Evolutionary conservation across 2,888 invertebrate genomes (phyloP).

Genomic region (Latrodectus hesperus): DNA sequence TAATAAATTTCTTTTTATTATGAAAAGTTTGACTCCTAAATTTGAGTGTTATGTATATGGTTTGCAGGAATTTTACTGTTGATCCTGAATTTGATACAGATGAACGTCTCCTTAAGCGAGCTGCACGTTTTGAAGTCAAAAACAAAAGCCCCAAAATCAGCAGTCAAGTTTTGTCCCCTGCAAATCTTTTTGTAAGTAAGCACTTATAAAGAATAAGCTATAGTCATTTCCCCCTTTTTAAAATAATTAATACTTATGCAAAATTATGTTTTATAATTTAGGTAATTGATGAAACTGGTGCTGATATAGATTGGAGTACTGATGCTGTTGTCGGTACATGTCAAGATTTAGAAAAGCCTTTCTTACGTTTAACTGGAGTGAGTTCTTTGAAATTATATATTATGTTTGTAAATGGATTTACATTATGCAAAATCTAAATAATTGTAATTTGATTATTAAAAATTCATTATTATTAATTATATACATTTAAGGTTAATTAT

Average conservation of each 20-base stretch:
- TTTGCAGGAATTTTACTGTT: conserved; percentile 39
- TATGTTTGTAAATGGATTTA: too few relatives aligned
- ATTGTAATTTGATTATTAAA: too few relatives aligned
- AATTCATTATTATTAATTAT: too few relatives aligned
- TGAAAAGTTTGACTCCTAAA: too few relatives aligned
- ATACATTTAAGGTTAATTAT: too few relatives aligned
- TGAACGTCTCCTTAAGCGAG: conserved; percentile 87
- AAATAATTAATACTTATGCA: neutral
- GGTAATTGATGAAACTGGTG: conserved; percentile 77
- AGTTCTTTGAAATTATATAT: conserved; percentile 69
- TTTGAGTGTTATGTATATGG: neutral
- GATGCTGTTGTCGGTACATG: conserved; percentile 96
- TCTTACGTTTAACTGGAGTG: conserved; percentile 90
- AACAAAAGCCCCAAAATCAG: conserved; percentile 69
- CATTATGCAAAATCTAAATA: too few relatives aligned
- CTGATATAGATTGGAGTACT: conserved; percentile 86
- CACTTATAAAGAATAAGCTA: neutral
- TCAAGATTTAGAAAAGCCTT: conserved; percentile 94
- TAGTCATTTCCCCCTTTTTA: neutral
- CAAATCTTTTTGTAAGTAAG: conserved; percentile 69
- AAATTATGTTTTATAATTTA: conserved; percentile 3
- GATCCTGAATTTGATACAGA: conserved; percentile 58
- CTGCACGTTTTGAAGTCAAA: conserved; percentile 83
- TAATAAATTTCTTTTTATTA: too few relatives aligned
- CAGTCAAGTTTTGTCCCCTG: conserved; percentile 68